Percentiles rank a stretch among this genome's conserved stretches.
Evolutionary conservation across 1,140 invertebrate species (phyloP).

Genomic region (Steinernema feltiae): DNA sequence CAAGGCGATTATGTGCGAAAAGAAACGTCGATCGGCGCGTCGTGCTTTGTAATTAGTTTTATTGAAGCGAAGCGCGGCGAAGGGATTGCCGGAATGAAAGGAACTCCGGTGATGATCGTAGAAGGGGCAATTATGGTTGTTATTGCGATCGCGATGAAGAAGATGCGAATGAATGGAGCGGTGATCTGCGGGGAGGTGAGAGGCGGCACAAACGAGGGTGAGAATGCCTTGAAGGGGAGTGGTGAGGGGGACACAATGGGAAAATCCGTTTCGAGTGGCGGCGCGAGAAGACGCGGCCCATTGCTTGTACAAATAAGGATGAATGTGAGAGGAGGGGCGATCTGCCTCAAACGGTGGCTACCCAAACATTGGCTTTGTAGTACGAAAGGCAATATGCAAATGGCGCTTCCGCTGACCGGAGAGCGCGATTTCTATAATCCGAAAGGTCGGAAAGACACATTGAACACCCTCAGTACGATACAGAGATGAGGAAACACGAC

Average conservation of each 20-base stretch:
- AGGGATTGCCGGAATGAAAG: neutral
- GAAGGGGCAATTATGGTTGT: neutral
- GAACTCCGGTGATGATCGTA: neutral
- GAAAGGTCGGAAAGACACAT: neutral
- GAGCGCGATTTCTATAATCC: neutral
- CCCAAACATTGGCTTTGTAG: neutral
- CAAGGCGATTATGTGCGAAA: neutral
- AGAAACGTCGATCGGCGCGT: neutral
- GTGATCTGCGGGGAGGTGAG: neutral
- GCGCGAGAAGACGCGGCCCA: neutral
- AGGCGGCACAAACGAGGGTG: neutral
- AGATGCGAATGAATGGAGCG: neutral
- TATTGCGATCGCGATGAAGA: neutral
- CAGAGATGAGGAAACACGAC: neutral
- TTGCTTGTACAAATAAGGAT: conserved; percentile 13
- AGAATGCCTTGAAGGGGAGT: neutral
- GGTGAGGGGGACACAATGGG: neutral
- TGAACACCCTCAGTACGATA: neutral
- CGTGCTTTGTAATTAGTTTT: conserved; percentile 6
- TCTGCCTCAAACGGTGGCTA: neutral
- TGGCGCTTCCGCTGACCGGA: neutral
- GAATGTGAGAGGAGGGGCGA: too few species aligned
- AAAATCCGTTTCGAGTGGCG: neutral
- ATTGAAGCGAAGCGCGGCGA: neutral
- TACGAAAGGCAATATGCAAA: neutral